These are phyloP conservation scores for Thalassophryne amazonica DNA, from an alignment of 2,797 vertebrate genomes.

Conservation along the genomic window DNA sequence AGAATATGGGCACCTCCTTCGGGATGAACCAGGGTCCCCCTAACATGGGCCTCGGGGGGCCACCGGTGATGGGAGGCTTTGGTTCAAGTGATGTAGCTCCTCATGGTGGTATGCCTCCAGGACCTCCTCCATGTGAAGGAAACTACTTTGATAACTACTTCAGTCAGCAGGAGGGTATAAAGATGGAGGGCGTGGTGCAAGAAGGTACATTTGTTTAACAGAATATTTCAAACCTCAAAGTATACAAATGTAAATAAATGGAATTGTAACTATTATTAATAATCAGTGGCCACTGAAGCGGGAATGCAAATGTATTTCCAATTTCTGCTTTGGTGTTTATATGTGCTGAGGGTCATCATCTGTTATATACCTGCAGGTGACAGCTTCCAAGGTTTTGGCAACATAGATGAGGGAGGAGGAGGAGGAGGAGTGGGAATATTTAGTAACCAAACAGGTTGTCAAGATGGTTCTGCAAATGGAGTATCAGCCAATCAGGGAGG, in stretches of 20 bases:
- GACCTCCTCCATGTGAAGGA: conserved; percentile 75
- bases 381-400: conserved; percentile 79
- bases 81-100: conserved; percentile 76
- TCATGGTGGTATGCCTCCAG: conserved; percentile 79
- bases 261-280: too few species aligned
- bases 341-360: too few species aligned
- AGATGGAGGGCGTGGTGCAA: conserved; percentile 79
- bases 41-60: conserved; percentile 78
- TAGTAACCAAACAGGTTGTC: conserved; percentile 63
- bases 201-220: conserved; percentile 71
- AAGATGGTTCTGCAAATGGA: conserved; percentile 62
- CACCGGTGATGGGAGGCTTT: conserved; percentile 86
- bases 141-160: conserved; percentile 90
- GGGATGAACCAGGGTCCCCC: conserved; percentile 84
- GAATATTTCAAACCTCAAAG: neutral
- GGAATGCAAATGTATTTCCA: too few species aligned
- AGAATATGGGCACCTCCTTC: conserved; percentile 80
- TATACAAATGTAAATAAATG: too few species aligned
- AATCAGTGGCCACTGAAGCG: too few species aligned
- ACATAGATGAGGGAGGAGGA: conserved; percentile 69
- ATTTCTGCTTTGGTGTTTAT: too few species aligned
- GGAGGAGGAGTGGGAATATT: conserved; percentile 53
- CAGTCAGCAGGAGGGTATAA: conserved; percentile 83
- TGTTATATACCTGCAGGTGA: too few species aligned
- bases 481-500: conserved; percentile 67